Conservation (phyloP, 2,888 invertebrate species). For the Lepidochrysops patricia region DNA sequence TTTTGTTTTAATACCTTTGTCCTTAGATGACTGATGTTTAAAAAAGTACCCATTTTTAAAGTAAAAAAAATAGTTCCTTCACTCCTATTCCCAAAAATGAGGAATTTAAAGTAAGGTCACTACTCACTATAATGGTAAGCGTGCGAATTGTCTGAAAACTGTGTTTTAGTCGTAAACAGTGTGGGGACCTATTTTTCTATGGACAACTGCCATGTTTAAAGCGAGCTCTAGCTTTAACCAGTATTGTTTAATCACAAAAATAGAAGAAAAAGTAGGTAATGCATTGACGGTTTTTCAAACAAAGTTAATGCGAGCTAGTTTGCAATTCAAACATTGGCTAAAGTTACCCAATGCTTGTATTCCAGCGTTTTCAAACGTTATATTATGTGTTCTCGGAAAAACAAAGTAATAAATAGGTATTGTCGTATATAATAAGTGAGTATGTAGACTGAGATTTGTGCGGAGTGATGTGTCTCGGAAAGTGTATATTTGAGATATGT, state of each 20-base stretch:
- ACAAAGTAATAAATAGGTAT: neutral
- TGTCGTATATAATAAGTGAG: neutral
- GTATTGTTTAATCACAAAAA: no score
- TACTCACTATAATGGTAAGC: no score
- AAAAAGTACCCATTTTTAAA: neutral
- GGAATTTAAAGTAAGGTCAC: no score
- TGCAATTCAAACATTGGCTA: neutral
- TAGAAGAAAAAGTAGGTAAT: neutral
- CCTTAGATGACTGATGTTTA: neutral
- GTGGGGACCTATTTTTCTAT: no score
- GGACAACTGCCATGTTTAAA: no score
- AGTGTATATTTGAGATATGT: no score
- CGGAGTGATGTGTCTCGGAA: no score
- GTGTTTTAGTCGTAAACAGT: no score
- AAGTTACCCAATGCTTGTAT: neutral
- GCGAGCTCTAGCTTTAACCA: no score
- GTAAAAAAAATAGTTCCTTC: neutral
- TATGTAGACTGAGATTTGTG: no score
- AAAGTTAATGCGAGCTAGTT: neutral
- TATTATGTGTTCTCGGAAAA: neutral
- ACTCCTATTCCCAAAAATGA: no score
- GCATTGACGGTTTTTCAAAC: neutral
- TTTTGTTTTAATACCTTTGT: constrained; percentile 22
- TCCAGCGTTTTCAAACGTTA: neutral
- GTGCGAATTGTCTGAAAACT: no score